Conservation (phyloP, 2,888 invertebrate species). For the Leptopterna dolabrata region DNA sequence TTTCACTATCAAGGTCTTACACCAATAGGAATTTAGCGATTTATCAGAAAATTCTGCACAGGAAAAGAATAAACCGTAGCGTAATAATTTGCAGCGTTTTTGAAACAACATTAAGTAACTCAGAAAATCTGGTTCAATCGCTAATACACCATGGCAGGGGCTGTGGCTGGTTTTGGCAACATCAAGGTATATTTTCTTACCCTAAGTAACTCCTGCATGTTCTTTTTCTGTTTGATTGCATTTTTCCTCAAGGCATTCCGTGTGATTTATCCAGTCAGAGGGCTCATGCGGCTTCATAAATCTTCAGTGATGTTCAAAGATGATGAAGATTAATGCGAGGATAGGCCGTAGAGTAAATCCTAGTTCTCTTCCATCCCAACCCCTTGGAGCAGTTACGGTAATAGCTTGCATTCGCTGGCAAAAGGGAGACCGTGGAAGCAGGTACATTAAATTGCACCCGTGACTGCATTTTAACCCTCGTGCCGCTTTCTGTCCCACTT, state of each 20-base stretch:
- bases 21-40: too few species aligned
- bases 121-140: too few species aligned
- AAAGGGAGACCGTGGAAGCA: slow-evolving; percentile 23
- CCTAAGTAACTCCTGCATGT: too few species aligned
- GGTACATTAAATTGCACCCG: slow-evolving; percentile 48
- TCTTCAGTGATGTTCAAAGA: slow-evolving; percentile 5
- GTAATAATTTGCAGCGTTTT: too few species aligned
- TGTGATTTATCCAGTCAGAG: not conserved
- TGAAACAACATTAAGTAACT: too few species aligned
- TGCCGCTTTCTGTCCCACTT: not conserved
- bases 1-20: too few species aligned
- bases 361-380: not conserved
- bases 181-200: too few species aligned
- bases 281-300: not conserved
- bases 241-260: not conserved
- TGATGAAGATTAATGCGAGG: slow-evolving; percentile 45
- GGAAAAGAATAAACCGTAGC: too few species aligned
- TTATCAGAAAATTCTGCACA: too few species aligned
- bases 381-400: slow-evolving; percentile 32
- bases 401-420: slow-evolving; percentile 44
- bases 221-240: not conserved
- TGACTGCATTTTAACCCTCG: slow-evolving; percentile 44
- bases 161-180: too few species aligned
- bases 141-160: too few species aligned
- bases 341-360: slow-evolving; percentile 34